phyloP scores from a whole-genome alignment of 1,140 invertebrate genomes.

The Adelges cooleyi region DNA sequence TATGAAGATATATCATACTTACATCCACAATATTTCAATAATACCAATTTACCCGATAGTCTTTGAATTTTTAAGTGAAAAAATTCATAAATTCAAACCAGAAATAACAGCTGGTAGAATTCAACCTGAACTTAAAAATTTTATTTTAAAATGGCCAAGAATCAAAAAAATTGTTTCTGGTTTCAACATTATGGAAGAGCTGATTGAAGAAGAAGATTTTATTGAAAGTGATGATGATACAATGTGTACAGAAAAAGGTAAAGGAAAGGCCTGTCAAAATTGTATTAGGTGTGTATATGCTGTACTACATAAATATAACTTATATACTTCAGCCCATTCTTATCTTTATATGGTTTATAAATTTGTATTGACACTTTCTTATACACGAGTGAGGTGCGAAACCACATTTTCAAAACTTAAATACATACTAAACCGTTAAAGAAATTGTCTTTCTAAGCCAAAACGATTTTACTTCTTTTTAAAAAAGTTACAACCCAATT shows the following conservation, averaged over 20 bases:
- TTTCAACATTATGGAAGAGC: not conserved
- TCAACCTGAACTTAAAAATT: not conserved
- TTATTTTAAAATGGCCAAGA: conserved; percentile 1
- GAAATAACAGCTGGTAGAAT: not conserved
- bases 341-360: not conserved
- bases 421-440: not conserved
- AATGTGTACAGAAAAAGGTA: not conserved
- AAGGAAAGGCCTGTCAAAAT: not conserved
- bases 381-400: not conserved
- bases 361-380: not conserved
- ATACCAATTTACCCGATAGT: not conserved
- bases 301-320: not conserved
- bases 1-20: not conserved
- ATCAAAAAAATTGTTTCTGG: not conserved
- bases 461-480: too few relatives aligned
- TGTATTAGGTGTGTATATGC: not conserved
- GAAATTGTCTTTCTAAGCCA: not conserved
- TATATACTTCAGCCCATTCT: not conserved
- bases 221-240: not conserved
- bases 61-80: not conserved
- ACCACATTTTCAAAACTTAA: not conserved
- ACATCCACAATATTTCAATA: too few relatives aligned
- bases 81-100: not conserved
- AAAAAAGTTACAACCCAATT: too few relatives aligned
- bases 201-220: not conserved